Percentiles rank a stretch among this genome's conserved stretches.
Evolutionary conservation across 2,113 vertebrate species (phyloP).

Genomic region (Syngnathus scovelli): DNA sequence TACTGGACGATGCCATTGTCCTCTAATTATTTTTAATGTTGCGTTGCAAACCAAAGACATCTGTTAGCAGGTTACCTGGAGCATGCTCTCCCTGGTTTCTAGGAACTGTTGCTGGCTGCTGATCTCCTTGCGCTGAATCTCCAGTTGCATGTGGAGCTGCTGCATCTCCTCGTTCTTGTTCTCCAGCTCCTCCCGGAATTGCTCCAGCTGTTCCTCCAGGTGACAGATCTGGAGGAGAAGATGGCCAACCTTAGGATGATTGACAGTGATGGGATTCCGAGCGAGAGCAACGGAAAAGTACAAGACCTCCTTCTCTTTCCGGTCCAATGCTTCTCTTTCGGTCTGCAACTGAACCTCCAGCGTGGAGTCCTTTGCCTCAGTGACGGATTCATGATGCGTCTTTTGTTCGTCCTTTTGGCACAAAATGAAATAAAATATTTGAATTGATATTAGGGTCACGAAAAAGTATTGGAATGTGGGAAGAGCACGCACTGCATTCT

Average conservation of each 20-base stretch:
- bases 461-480: too few species aligned
- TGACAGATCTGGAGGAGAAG: conserved; percentile 77
- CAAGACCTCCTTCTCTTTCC: conserved; percentile 94
- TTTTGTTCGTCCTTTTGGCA: conserved; percentile 81
- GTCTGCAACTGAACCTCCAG: conserved; percentile 89
- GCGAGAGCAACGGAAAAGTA: background rate
- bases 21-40: background rate
- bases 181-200: conserved; percentile 95
- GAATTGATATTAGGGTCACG: too few species aligned
- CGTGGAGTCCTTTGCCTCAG: conserved; percentile 70
- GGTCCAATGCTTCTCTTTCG: conserved; percentile 91
- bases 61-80: conserved; percentile 72
- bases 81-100: conserved; percentile 79
- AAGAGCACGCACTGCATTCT: background rate
- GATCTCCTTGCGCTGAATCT: conserved; percentile 92
- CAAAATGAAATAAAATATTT: conserved; percentile 9
- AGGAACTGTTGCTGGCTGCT: conserved; percentile 82
- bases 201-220: conserved; percentile 95
- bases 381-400: conserved; percentile 74
- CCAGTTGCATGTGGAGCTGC: conserved; percentile 95
- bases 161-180: conserved; percentile 98
- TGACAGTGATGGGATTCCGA: background rate
- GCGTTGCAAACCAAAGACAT: background rate
- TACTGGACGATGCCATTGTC: too few species aligned
- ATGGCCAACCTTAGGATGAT: background rate